Conservation (phyloP, 2,113 vertebrate genomes). For the Todiramphus saurophagus region DNA sequence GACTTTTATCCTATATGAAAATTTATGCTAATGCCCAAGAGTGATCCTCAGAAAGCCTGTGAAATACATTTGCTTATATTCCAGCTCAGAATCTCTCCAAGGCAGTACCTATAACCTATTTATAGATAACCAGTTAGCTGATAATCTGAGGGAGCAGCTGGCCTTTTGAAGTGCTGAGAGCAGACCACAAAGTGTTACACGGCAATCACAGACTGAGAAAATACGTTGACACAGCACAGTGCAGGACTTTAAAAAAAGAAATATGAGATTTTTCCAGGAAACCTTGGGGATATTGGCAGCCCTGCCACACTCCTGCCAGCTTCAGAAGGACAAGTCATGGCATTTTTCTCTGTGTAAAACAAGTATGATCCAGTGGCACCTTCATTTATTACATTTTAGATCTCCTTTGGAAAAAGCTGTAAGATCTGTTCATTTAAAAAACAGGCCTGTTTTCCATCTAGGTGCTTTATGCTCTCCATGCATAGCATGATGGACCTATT, state of each 20-base stretch:
- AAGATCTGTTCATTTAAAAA: not conserved
- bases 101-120: not conserved
- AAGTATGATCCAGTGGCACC: not conserved
- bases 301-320: not conserved
- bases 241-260: not conserved
- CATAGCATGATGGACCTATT: not conserved
- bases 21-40: not conserved
- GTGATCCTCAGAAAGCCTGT: not conserved
- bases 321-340: not conserved
- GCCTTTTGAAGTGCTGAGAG: constrained; percentile 20
- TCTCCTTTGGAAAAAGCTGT: not conserved
- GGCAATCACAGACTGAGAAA: not conserved
- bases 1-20: not conserved
- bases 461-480: not conserved
- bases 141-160: constrained; percentile 11
- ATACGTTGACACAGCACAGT: not conserved
- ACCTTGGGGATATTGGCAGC: not conserved
- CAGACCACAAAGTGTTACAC: not conserved
- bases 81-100: not conserved
- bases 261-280: not conserved
- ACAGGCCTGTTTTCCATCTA: not conserved
- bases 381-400: not conserved
- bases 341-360: not conserved
- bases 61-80: not conserved
- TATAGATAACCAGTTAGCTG: not conserved